These are phyloP conservation scores for Halotydeus destructor DNA, from an alignment of 1,140 invertebrate species.

Conservation along the genomic window DNA sequence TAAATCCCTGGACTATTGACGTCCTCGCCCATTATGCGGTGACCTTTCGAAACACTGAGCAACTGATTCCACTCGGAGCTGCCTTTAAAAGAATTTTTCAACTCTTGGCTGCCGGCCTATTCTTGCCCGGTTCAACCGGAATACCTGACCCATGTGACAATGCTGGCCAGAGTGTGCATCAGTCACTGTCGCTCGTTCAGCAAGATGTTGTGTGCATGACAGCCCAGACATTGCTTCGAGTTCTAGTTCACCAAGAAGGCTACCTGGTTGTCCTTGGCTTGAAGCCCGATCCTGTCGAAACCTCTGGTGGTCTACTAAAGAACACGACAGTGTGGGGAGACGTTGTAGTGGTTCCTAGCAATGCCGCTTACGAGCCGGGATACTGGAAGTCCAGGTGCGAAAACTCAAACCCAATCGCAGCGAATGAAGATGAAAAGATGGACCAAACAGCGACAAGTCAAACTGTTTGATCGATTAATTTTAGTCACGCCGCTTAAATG, in stretches of 20 bases:
- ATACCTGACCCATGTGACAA: constrained; percentile 84
- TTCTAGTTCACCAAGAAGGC: constrained; percentile 74
- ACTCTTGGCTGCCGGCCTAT: constrained; percentile 73
- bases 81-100: constrained; percentile 69
- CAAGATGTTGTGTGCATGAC: constrained; percentile 82
- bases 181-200: constrained; percentile 73
- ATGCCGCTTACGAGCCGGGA: constrained; percentile 75
- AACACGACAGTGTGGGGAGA: constrained; percentile 71
- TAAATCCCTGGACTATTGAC: constrained; percentile 92
- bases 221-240: constrained; percentile 63
- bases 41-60: constrained; percentile 81
- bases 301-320: constrained; percentile 43
- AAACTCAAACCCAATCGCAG: no score
- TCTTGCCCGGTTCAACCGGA: constrained; percentile 80
- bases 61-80: constrained; percentile 72
- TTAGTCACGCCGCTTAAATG: no score
- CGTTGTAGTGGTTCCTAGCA: constrained; percentile 73
- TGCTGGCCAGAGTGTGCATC: constrained; percentile 68
- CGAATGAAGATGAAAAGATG: no score
- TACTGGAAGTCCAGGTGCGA: no score
- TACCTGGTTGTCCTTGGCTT: constrained; percentile 56
- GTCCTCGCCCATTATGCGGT: constrained; percentile 85
- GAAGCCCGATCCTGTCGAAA: constrained; percentile 26
- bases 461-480: no score
- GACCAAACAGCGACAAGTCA: no score